Conservation (phyloP, 2,113 vertebrate species). For the Caranx ignobilis region DNA sequence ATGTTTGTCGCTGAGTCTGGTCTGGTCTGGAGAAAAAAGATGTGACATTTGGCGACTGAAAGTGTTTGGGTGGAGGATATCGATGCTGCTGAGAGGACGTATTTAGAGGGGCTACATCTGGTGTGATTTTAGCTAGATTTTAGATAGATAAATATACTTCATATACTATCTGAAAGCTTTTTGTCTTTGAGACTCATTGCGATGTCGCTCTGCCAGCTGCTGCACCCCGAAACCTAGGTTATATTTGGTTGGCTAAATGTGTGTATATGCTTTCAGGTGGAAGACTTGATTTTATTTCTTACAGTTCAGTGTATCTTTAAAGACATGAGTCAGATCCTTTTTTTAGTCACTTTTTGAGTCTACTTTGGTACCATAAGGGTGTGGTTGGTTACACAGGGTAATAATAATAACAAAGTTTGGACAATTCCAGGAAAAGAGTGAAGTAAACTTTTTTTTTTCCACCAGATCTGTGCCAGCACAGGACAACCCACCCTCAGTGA, state of each 20-base stretch:
- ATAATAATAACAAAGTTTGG: conserved; percentile 2
- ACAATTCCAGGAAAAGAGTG: conserved; percentile 48
- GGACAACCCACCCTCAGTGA: conserved; percentile 18
- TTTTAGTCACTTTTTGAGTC: not conserved
- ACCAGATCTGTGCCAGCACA: not conserved
- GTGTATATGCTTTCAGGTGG: too few species aligned
- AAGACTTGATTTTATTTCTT: too few species aligned
- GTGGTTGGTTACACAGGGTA: not conserved
- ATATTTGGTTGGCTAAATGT: too few species aligned
- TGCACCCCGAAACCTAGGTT: too few species aligned
- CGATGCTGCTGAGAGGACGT: too few species aligned
- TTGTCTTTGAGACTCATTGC: too few species aligned
- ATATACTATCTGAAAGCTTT: too few species aligned
- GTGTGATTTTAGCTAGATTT: too few species aligned
- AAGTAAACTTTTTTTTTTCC: conserved; percentile 36
- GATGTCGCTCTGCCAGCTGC: too few species aligned
- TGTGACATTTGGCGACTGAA: not conserved
- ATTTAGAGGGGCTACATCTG: too few species aligned
- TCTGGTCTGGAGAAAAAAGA: not conserved
- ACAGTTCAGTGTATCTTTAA: not conserved
- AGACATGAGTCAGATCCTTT: not conserved
- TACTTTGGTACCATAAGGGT: not conserved
- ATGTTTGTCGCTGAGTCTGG: not conserved
- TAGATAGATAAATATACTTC: too few species aligned
- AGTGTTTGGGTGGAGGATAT: too few species aligned